These are phyloP conservation scores for Ormyrus labotus DNA, from an alignment of 2,888 invertebrate species.

Conservation along the genomic window DNA sequence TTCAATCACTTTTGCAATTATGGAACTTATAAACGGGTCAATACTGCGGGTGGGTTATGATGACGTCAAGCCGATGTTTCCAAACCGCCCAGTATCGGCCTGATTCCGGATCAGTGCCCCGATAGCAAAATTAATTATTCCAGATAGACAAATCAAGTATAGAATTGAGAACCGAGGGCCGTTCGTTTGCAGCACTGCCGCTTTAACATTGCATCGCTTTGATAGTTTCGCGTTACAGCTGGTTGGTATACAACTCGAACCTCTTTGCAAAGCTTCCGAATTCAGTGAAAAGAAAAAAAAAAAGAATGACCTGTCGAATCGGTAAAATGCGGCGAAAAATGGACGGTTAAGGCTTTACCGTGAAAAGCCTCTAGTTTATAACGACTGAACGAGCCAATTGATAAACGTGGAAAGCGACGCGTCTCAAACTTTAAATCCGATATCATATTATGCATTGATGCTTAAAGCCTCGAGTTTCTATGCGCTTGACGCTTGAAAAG, in stretches of 20 bases:
- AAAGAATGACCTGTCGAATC: too few species aligned
- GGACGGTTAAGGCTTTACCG: too few species aligned
- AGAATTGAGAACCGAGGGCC: not conserved
- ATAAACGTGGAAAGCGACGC: conserved; percentile 4
- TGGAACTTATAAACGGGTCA: conserved; percentile 27
- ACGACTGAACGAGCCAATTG: conserved; percentile 6
- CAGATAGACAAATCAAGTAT: conserved; percentile 36
- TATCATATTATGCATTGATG: conserved; percentile 19
- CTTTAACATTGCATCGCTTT: not conserved
- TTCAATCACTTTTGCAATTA: conserved; percentile 35
- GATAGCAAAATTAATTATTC: conserved; percentile 54
- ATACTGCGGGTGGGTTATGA: not conserved
- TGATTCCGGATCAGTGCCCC: conserved; percentile 36
- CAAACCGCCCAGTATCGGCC: conserved; percentile 14
- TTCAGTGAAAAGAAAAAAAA: too few species aligned
- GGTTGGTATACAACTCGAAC: too few species aligned
- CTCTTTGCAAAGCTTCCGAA: too few species aligned
- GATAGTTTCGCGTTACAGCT: too few species aligned
- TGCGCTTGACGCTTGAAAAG: conserved; percentile 37
- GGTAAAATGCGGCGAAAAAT: too few species aligned
- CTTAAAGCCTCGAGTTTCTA: not conserved
- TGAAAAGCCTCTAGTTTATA: too few species aligned
- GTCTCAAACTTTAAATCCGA: conserved; percentile 51
- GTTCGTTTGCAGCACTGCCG: not conserved
- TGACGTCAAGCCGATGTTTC: conserved; percentile 17